These are phyloP conservation scores for Phaethon lepturus DNA, from an alignment of 2,113 vertebrate genomes.

Conservation along the genomic window DNA sequence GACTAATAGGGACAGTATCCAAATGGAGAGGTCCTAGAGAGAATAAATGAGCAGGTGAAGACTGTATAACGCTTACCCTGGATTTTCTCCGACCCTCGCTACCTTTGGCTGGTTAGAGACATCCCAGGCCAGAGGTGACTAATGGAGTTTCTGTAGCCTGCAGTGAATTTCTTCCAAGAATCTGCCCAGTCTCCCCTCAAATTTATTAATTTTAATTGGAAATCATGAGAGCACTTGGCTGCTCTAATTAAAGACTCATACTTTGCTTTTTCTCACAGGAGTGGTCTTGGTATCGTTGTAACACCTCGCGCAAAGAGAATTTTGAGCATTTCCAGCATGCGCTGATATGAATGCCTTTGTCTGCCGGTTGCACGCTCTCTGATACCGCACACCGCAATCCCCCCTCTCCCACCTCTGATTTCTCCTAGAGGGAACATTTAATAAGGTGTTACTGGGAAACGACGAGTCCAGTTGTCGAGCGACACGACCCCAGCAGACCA, in stretches of 20 bases:
- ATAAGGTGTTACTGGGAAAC: constrained; percentile 91
- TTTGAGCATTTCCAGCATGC: not conserved
- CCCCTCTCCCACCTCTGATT: not conserved
- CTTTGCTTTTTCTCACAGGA: not conserved
- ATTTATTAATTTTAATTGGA: not conserved
- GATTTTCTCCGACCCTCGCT: not conserved
- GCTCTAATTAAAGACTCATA: not conserved
- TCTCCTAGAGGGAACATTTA: constrained; percentile 87
- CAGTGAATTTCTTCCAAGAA: not conserved
- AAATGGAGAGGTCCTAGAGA: not conserved
- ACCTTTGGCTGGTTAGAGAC: not conserved
- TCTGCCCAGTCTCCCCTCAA: not conserved
- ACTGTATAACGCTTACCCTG: rapidly evolving
- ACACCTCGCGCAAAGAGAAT: not conserved
- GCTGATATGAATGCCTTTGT: not conserved
- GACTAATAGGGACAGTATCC: not conserved
- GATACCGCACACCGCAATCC: rapidly evolving
- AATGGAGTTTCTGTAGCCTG: not conserved
- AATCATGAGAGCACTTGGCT: not conserved
- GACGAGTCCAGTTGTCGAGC: constrained; percentile 21
- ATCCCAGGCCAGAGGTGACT: not conserved
- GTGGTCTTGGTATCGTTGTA: not conserved
- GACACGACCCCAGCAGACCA: constrained; percentile 79
- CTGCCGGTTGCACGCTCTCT: not conserved
- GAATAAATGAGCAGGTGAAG: not conserved